Conservation (phyloP, 1,140 invertebrate species). For the Nymphalis io region DNA sequence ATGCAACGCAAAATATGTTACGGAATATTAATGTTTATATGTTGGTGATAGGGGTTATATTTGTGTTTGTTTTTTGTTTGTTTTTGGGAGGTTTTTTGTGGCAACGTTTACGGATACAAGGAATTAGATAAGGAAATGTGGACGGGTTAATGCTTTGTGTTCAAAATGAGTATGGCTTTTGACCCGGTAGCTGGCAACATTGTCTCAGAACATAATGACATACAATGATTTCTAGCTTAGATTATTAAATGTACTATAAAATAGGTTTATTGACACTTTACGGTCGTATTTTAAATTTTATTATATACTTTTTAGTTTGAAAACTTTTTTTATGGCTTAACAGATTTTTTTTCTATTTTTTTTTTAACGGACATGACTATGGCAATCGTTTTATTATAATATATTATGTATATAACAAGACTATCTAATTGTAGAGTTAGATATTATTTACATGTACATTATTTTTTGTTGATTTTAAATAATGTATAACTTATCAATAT, state of each 20-base stretch:
- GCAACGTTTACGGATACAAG: background rate
- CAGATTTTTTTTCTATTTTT: background rate
- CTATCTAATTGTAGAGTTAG: too few relatives aligned
- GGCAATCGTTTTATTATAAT: too few relatives aligned
- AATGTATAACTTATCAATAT: too few relatives aligned
- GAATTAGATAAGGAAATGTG: constrained; percentile 32
- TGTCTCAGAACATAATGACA: constrained; percentile 7
- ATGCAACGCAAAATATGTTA: background rate
- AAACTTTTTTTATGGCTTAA: background rate
- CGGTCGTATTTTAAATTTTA: constrained; percentile 9
- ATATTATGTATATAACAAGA: too few relatives aligned
- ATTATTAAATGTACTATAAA: constrained; percentile 15
- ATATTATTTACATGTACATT: too few relatives aligned
- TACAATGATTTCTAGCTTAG: constrained; percentile 14
- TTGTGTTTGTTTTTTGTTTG: background rate
- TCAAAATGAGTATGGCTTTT: constrained; percentile 37
- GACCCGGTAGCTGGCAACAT: constrained; percentile 24
- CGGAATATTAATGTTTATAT: background rate
- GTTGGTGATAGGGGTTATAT: background rate
- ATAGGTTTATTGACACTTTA: constrained; percentile 25
- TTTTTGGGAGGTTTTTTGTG: constrained; percentile 4
- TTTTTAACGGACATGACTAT: too few relatives aligned
- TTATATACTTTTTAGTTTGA: background rate
- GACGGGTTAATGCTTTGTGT: constrained; percentile 21
- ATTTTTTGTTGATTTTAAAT: too few relatives aligned